These are phyloP conservation scores for Vidua macroura DNA, from an alignment of 2,113 vertebrate species.

Conservation along the genomic window DNA sequence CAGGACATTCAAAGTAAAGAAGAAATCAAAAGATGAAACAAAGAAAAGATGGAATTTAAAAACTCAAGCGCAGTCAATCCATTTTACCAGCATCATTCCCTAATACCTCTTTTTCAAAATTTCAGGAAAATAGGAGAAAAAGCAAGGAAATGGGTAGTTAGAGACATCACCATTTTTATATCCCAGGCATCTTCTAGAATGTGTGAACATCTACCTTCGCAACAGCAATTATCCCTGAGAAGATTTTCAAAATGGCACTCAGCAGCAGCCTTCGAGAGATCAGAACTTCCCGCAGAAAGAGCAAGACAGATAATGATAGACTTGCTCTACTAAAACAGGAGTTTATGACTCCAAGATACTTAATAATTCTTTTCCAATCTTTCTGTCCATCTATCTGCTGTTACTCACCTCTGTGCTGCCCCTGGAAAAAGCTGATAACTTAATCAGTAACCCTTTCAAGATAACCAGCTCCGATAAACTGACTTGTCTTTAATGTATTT, in stretches of 20 bases:
- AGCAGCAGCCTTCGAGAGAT: neutral
- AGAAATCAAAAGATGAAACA: neutral
- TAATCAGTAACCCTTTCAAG: neutral
- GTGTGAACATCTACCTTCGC: accelerated
- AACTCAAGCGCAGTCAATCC: neutral
- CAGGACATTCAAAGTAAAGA: neutral
- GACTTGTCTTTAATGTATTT: neutral
- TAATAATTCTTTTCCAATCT: neutral
- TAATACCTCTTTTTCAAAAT: neutral
- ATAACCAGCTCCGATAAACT: neutral
- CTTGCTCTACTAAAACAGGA: neutral
- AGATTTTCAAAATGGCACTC: neutral
- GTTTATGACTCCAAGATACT: neutral
- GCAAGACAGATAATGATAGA: neutral
- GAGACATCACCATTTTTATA: neutral
- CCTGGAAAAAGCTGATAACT: neutral
- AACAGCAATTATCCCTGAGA: neutral
- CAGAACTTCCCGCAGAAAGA: neutral
- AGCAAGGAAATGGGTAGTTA: neutral
- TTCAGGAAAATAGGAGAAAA: neutral
- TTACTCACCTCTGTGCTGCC: neutral
- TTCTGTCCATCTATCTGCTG: neutral
- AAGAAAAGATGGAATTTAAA: neutral
- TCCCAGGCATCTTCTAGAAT: neutral
- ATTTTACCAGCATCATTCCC: neutral